phyloP scores from a whole-genome alignment of 2,113 vertebrate genomes.

The Phoenicopterus ruber region DNA sequence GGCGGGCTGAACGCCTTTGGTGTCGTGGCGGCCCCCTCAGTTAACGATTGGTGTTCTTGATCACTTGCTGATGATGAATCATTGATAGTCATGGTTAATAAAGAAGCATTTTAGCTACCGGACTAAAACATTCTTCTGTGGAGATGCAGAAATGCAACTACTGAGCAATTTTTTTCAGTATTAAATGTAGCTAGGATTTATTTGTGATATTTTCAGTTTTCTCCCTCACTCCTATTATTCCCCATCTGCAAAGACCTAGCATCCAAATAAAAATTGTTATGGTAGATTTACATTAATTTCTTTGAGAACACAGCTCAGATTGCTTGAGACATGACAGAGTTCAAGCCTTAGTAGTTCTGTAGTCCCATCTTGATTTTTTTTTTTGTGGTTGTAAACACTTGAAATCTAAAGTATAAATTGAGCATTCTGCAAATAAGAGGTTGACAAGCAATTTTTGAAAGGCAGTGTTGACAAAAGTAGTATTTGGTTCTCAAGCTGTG shows the following conservation, averaged over 20 bases:
- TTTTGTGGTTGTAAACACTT: not conserved
- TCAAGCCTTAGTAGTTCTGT: not conserved
- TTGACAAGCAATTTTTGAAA: not conserved
- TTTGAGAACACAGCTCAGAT: not conserved
- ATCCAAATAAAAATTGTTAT: not conserved
- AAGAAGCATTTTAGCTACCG: not conserved
- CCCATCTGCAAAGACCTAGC: not conserved
- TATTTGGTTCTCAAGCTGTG: not conserved
- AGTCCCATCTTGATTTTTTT: not conserved
- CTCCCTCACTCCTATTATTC: not conserved
- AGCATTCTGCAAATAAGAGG: not conserved
- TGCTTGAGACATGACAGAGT: accelerated
- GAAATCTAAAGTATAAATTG: not conserved
- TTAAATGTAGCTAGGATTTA: not conserved
- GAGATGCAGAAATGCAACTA: not conserved
- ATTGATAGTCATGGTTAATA: not conserved
- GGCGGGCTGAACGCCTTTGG: not conserved
- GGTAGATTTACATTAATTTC: not conserved
- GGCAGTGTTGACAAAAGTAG: not conserved
- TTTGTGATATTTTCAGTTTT: not conserved
- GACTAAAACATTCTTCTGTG: not conserved
- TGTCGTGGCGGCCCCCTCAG: too few relatives aligned
- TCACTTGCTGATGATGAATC: not conserved
- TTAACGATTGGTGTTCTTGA: not conserved
- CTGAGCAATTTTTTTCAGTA: not conserved